A percentile compares a stretch with the other conserved stretches of the same genome.
These are phyloP conservation scores for Triplophysa dalaica DNA, from an alignment of 2,113 vertebrate genomes.

Conservation along the genomic window DNA sequence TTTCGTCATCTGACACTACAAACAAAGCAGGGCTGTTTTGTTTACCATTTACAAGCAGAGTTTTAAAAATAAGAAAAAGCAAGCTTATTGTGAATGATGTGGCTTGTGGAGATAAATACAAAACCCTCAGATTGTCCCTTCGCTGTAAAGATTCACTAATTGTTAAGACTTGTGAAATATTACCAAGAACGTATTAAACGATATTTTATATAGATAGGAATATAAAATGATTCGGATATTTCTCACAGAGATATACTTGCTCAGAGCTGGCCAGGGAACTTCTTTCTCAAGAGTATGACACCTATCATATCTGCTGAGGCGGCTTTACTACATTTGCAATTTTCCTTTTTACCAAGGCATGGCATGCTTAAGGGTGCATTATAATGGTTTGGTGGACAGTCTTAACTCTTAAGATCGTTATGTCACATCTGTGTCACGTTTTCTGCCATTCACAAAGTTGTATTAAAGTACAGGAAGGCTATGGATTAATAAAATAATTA, in stretches of 20 bases:
- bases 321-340: not conserved
- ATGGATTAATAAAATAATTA: not conserved
- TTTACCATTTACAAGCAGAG: not conserved
- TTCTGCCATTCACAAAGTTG: not conserved
- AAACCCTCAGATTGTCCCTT: not conserved
- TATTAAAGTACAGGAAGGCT: not conserved
- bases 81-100: not conserved
- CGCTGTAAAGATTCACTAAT: not conserved
- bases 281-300: constrained; percentile 9
- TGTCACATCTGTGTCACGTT: constrained; percentile 11
- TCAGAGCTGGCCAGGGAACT: not conserved
- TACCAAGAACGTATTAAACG: not conserved
- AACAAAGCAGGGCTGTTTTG: not conserved
- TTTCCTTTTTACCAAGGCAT: not conserved
- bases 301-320: not conserved
- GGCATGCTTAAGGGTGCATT: not conserved
- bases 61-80: not conserved
- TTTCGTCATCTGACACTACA: not conserved
- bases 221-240: not conserved
- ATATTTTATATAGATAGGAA: not conserved
- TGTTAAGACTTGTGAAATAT: not conserved
- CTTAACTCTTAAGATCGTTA: not conserved
- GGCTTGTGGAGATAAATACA: not conserved
- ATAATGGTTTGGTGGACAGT: not conserved
- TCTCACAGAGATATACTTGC: not conserved